Conservation (phyloP, 2,113 vertebrate genomes). For the Helogale parvula region DNA sequence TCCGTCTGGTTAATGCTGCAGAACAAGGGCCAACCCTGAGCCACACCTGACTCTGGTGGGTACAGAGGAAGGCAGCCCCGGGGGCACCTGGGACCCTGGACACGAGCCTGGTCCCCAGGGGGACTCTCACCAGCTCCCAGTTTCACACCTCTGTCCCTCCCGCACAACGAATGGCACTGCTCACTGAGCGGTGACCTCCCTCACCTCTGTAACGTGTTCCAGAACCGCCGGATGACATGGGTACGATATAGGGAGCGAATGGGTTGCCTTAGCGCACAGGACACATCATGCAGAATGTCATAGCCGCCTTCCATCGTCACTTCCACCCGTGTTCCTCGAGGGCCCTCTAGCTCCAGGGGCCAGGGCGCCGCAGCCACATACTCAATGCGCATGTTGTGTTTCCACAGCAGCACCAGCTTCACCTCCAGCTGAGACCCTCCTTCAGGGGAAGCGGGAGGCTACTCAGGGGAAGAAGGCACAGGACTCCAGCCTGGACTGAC, state of each 20-base stretch:
- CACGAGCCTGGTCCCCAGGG: accelerated
- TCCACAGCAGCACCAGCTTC: conserved; percentile 96
- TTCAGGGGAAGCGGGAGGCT: conserved; percentile 62
- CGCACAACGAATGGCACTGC: not conserved
- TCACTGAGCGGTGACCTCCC: not conserved
- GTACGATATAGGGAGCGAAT: conserved; percentile 98
- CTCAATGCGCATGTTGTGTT: conserved; percentile 99
- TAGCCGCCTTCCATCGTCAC: conserved; percentile 99
- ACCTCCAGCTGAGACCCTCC: conserved; percentile 96
- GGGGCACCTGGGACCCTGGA: not conserved
- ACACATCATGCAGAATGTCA: conserved; percentile 98
- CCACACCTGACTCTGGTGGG: not conserved
- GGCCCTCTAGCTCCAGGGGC: conserved; percentile 90
- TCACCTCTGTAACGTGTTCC: conserved; percentile 98
- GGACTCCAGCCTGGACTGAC: not conserved
- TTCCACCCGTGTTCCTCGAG: conserved; percentile 93
- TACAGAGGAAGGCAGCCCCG: not conserved
- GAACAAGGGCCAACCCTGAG: conserved; percentile 64
- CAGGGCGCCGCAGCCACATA: conserved; percentile 94
- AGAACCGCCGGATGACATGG: conserved; percentile 97
- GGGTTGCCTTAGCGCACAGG: conserved; percentile 97
- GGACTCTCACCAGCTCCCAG: not conserved
- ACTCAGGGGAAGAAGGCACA: not conserved
- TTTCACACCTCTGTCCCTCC: not conserved
- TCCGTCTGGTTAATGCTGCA: conserved; percentile 98